Evolutionary conservation across 2,888 invertebrate genomes (phyloP).

Genomic region (Macrosoma leucophasiata): DNA sequence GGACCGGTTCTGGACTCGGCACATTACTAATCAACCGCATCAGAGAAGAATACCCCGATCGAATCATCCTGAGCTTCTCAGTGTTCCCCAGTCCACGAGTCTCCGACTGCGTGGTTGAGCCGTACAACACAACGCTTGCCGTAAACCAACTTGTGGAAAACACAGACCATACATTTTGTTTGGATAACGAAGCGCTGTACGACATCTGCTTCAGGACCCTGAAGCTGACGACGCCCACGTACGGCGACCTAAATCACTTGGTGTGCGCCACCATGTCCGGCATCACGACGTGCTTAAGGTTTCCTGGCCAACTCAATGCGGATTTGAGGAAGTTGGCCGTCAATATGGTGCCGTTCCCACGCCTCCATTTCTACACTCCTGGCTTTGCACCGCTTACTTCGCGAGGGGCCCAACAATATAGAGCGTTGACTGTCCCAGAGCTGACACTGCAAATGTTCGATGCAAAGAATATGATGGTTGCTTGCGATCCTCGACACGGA

Average conservation of each 20-base stretch:
- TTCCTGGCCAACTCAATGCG: constrained; percentile 67
- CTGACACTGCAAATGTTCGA: constrained; percentile 79
- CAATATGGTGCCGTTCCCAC: constrained; percentile 79
- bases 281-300: constrained; percentile 86
- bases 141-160: constrained; percentile 91
- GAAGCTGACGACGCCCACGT: constrained; percentile 84
- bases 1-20: constrained; percentile 68
- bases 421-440: constrained; percentile 93
- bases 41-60: constrained; percentile 92
- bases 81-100: constrained; percentile 89
- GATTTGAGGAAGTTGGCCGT: constrained; percentile 64
- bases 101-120: constrained; percentile 78
- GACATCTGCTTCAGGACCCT: constrained; percentile 89
- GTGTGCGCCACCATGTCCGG: constrained; percentile 92
- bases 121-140: constrained; percentile 90
- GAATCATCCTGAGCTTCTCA: constrained; percentile 88
- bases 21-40: constrained; percentile 89
- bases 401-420: constrained; percentile 90
- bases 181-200: constrained; percentile 81
- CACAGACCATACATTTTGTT: constrained; percentile 78
- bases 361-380: constrained; percentile 74
- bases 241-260: constrained; percentile 88
- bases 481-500: constrained; percentile 93
- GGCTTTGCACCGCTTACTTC: constrained; percentile 83
- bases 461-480: constrained; percentile 90